These are phyloP conservation scores for Epinotia ramella DNA, from an alignment of 2,888 invertebrate species.

Conservation along the genomic window DNA sequence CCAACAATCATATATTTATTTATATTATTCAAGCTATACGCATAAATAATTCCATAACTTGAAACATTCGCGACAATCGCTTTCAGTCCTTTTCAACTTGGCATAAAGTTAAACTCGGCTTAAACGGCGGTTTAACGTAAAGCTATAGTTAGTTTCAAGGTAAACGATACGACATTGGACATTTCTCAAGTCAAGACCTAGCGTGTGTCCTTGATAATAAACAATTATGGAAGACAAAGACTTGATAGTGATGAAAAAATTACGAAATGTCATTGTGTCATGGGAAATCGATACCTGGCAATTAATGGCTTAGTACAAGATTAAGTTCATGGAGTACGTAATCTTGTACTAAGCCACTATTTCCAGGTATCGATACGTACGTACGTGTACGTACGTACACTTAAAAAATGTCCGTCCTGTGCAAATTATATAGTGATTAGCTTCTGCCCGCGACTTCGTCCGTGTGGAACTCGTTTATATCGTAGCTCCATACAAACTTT, in stretches of 20 bases:
- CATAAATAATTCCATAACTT: constrained; percentile 6
- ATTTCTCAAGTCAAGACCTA: constrained; percentile 22
- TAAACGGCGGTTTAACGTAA: constrained; percentile 4
- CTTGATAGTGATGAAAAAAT: not conserved
- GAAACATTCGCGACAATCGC: not conserved
- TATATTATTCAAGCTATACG: not conserved
- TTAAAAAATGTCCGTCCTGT: no score
- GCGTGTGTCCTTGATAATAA: constrained; percentile 29
- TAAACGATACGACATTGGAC: constrained; percentile 40
- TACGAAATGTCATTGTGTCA: not conserved
- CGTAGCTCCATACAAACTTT: no score
- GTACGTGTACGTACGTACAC: no score
- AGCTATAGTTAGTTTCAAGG: constrained; percentile 35
- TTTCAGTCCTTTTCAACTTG: not conserved
- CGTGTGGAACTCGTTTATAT: no score
- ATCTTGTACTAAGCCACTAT: no score
- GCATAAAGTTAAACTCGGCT: not conserved
- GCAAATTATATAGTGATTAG: no score
- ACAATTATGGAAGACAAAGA: constrained; percentile 37
- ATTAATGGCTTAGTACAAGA: not conserved
- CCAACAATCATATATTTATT: not conserved
- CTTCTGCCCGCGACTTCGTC: no score
- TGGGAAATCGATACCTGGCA: not conserved
- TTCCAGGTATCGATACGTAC: no score
- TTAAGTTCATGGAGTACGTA: not conserved